phyloP scores from a whole-genome alignment of 2,888 invertebrate genomes.

The Andrena haemorrhoa region DNA sequence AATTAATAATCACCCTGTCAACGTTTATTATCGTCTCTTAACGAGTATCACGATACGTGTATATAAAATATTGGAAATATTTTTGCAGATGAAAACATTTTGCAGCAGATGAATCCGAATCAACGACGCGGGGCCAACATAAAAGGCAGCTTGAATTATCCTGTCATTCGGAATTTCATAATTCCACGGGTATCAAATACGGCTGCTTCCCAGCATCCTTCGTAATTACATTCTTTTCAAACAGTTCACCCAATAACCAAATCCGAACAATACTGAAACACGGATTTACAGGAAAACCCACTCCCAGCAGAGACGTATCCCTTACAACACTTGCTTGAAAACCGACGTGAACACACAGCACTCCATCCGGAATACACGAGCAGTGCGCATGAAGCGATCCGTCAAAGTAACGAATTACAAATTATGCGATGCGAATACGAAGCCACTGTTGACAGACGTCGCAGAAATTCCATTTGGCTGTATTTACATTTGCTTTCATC shows the following conservation, averaged over 20 bases:
- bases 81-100: too few species aligned
- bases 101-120: too few species aligned
- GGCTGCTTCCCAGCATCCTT: neutral
- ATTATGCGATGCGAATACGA: neutral
- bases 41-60: too few species aligned
- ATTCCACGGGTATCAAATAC: neutral
- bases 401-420: neutral
- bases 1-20: too few species aligned
- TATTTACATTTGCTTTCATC: neutral
- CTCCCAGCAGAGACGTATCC: neutral
- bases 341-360: neutral
- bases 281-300: neutral
- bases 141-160: too few species aligned
- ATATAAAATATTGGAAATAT: too few species aligned
- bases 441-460: slow-evolving; percentile 8
- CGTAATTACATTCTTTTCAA: neutral
- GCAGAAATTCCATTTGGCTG: neutral
- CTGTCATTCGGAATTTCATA: too few species aligned
- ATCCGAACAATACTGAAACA: neutral
- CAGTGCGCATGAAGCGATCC: neutral
- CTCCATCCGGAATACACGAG: neutral
- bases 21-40: too few species aligned
- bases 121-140: too few species aligned
- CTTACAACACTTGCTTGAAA: neutral
- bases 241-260: neutral